Percentiles rank a stretch among this genome's conserved stretches.
Conservation (phyloP, 2,888 invertebrate genomes). For the Neoaliturus tenellus region DNA sequence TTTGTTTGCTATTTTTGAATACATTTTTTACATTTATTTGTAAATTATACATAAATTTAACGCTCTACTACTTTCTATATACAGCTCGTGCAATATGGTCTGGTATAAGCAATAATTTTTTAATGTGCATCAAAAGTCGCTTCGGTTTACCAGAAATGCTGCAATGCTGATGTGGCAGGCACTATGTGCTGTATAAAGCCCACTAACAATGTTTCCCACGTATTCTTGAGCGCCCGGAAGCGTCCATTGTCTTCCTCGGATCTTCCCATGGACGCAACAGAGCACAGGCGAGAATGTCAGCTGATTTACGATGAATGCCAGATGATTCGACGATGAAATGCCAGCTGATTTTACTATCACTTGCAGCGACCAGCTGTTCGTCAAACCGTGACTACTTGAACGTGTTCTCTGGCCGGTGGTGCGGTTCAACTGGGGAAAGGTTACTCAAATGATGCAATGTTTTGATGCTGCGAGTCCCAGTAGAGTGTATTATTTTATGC, state of each 20-base stretch:
- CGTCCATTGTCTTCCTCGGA: background rate
- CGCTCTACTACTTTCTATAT: too few relatives aligned
- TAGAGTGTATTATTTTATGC: too few relatives aligned
- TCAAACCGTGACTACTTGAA: background rate
- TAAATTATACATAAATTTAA: too few relatives aligned
- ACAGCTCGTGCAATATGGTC: too few relatives aligned
- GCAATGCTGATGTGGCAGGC: too few relatives aligned
- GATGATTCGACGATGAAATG: constrained; percentile 20
- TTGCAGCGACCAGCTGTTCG: background rate
- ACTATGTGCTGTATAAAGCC: background rate
- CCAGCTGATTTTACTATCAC: constrained; percentile 19
- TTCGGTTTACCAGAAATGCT: too few relatives aligned
- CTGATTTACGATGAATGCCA: constrained; percentile 9
- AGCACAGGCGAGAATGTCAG: constrained; percentile 22
- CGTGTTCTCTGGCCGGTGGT: background rate
- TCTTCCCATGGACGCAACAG: constrained; percentile 27
- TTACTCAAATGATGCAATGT: background rate
- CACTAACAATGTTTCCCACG: background rate
- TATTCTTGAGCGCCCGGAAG: constrained; percentile 12
- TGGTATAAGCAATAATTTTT: too few relatives aligned
- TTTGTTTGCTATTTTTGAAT: too few relatives aligned
- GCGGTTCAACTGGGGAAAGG: background rate
- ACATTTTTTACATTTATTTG: too few relatives aligned
- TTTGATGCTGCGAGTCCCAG: too few relatives aligned
- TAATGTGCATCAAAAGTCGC: too few relatives aligned